These are phyloP conservation scores for Phymatocera aterrima DNA, from an alignment of 2,888 invertebrate species.

Conservation along the genomic window DNA sequence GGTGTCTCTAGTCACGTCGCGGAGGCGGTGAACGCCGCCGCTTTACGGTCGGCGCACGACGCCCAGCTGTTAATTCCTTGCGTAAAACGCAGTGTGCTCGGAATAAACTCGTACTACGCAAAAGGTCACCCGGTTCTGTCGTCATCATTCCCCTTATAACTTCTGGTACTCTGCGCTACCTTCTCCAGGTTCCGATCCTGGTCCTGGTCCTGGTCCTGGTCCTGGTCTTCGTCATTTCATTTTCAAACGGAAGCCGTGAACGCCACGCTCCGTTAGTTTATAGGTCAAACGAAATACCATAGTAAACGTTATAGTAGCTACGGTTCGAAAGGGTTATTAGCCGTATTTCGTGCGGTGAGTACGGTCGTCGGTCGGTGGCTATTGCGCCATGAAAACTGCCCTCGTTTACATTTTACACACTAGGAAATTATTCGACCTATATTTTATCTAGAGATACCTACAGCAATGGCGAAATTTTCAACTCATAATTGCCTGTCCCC, in stretches of 20 bases:
- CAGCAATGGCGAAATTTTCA: neutral
- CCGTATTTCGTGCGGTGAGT: constrained; percentile 65
- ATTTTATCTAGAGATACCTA: neutral
- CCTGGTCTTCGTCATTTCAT: neutral
- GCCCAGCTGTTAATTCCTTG: constrained; percentile 59
- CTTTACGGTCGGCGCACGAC: constrained; percentile 53
- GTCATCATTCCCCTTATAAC: neutral
- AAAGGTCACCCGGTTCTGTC: neutral
- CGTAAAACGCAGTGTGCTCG: constrained; percentile 57
- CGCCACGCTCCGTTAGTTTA: constrained; percentile 55
- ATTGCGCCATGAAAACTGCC: constrained; percentile 1
- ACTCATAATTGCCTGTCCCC: neutral
- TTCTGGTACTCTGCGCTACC: no score
- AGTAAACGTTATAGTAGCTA: constrained; percentile 66
- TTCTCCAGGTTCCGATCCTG: no score
- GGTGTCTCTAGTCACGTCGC: constrained; percentile 29
- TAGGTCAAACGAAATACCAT: constrained; percentile 65
- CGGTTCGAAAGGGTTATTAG: constrained; percentile 65
- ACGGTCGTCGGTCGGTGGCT: constrained; percentile 57
- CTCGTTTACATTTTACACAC: constrained; percentile 3
- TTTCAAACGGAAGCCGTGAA: neutral
- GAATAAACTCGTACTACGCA: constrained; percentile 53
- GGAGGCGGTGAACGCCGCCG: constrained; percentile 44
- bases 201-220: neutral
- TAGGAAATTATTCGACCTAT: neutral